Conservation (phyloP, 2,113 vertebrate species). For the Hippocampus comes region DNA sequence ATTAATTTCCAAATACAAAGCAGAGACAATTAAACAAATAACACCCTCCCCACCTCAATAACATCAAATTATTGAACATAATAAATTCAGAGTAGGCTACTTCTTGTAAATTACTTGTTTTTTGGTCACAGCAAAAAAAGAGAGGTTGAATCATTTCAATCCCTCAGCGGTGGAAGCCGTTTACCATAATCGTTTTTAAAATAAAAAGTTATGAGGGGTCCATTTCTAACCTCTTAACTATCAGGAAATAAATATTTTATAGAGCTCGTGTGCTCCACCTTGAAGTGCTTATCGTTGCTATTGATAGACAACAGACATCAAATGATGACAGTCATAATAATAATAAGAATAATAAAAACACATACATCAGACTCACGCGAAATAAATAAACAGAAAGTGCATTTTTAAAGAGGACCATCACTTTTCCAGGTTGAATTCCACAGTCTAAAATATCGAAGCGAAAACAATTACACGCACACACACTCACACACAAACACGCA, state of each 20-base stretch:
- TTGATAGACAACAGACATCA: slow-evolving; percentile 70
- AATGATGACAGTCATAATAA: slow-evolving; percentile 36
- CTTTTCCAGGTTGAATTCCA: slow-evolving; percentile 77
- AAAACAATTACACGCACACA: slow-evolving; percentile 64
- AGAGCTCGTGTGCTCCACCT: slow-evolving; percentile 63
- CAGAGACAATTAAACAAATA: slow-evolving; percentile 76
- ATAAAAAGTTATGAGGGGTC: slow-evolving; percentile 13
- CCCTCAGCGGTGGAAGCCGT: slow-evolving; percentile 17
- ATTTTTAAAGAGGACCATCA: slow-evolving; percentile 75
- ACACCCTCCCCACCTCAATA: slow-evolving; percentile 33
- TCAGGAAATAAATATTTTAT: slow-evolving; percentile 52
- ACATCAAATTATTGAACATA: slow-evolving; percentile 59
- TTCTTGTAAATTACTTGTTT: slow-evolving; percentile 59
- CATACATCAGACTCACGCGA: slow-evolving; percentile 64
- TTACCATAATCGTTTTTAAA: slow-evolving; percentile 22
- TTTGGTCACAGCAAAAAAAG: slow-evolving; percentile 90
- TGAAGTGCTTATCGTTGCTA: slow-evolving; percentile 86
- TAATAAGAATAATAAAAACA: slow-evolving; percentile 14
- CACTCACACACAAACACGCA: neutral
- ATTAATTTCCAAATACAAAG: slow-evolving; percentile 83
- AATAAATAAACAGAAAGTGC: slow-evolving; percentile 83
- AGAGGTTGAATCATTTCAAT: slow-evolving; percentile 68
- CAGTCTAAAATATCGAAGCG: slow-evolving; percentile 83
- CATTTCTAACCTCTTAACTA: slow-evolving; percentile 42
- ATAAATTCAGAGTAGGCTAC: slow-evolving; percentile 49